phyloP scores from a whole-genome alignment of 35 echinoderm and acorn worm genomes.

The Diadema setosum region DNA sequence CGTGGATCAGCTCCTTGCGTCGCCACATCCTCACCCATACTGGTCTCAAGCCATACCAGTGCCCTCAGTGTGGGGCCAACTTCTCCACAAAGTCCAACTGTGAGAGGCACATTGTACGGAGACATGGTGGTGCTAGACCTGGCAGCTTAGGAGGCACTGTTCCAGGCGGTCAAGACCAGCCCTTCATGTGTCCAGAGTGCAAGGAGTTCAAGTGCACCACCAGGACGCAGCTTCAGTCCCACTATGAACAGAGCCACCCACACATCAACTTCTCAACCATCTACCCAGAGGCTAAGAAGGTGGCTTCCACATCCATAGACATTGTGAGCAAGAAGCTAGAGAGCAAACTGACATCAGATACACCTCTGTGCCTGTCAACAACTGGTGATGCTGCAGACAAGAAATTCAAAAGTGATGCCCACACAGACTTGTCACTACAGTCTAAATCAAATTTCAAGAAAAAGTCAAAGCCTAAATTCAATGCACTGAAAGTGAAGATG shows the following conservation, averaged over 20 bases:
- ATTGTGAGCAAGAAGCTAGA: background rate
- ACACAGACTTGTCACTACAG: background rate
- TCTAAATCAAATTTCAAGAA: background rate
- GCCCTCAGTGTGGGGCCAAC: constrained; percentile 79
- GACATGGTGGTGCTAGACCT: constrained; percentile 46
- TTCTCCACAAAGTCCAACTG: constrained; percentile 99
- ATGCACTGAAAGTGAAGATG: background rate
- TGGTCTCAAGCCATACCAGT: constrained; percentile 93
- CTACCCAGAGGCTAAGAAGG: constrained; percentile 62
- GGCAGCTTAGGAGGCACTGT: background rate
- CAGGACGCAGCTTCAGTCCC: constrained; percentile 56
- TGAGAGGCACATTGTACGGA: constrained; percentile 87
- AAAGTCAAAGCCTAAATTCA: background rate
- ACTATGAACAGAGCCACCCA: constrained; percentile 79
- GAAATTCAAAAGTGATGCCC: background rate
- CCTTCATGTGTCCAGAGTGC: constrained; percentile 85
- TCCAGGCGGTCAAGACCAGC: constrained; percentile 30
- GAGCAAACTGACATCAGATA: background rate
- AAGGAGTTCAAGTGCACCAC: constrained; percentile 60
- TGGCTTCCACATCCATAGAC: background rate
- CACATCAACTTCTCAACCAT: constrained; percentile 49
- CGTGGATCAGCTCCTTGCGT: constrained; percentile 92
- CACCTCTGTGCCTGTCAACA: background rate
- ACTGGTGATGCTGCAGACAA: background rate
- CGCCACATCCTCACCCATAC: constrained; percentile 93